Base-by-base conservation (phyloP, 1,140 invertebrate species). In the Zaprionus vittiger region DNA sequence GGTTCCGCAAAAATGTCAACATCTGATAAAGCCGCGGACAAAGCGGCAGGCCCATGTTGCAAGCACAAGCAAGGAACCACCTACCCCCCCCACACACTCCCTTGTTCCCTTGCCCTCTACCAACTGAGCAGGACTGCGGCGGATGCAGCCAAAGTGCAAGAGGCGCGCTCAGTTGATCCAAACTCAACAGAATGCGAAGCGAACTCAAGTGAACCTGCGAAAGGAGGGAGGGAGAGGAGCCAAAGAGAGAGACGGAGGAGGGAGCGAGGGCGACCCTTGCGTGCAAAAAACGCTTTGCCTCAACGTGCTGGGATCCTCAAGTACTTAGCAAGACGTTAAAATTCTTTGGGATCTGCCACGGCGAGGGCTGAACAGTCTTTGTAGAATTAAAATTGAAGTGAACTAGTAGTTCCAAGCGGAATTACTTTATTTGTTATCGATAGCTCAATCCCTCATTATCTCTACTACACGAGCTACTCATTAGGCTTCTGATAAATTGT, bases 1-100 rank as follows among this genome's bases (percentile, higher is more conserved):
- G 78, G 80, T 89, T 91, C 89, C 89, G 91, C 82, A 86, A 67
- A 90, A 91, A 90, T 90, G 85, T 90, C 86, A 90, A 86, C 85
- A 89, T 89, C 85, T 89, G 85, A 89, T 90, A 89, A 85, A 84
- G 85, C 85, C 84, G 81, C 85, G 77, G 66, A 72, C 44, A 70
- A 80, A 73, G 78, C 65, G 78, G 60, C 67, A 79, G 22, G 52
- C 63, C 70, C 66, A 64, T 54, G 62, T 56, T 64, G 69, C 59
- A 52, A 55, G 20, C 55, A 55, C 64, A 72, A 9, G 31, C 54
- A 57, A 7, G 11, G 6, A 47, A n/a, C 38, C 38, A 41, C n/a
- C 41, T 41, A n/a, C n/a, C 41, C 41, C 41, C 3, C 2, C 7
- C n/a, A 7, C 14, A 38, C 37, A 1, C 37, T 5, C 12, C 4